phyloP scores from a whole-genome alignment of 2,888 invertebrate genomes.

The Girardia tigrina region DNA sequence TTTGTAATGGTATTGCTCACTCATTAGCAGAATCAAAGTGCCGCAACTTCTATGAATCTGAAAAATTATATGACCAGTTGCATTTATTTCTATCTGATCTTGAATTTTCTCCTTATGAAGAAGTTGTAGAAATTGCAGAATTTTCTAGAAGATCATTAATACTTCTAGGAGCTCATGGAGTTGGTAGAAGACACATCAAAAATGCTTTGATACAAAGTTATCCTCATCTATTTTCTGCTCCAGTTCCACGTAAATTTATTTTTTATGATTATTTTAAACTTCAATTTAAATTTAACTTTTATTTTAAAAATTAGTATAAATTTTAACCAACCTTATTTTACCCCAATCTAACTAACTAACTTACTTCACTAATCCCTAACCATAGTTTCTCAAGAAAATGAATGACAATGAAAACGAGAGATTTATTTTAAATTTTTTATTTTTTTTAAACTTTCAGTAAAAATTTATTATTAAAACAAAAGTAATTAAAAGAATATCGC shows the following conservation, averaged over 20 bases:
- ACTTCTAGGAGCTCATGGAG: conserved; percentile 69
- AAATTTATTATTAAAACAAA: no score
- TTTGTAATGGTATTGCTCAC: neutral
- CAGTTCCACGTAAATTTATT: conserved; percentile 81
- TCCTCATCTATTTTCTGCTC: conserved; percentile 96
- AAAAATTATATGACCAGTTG: neutral
- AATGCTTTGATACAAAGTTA: conserved; percentile 92
- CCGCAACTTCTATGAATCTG: neutral
- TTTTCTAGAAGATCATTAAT: conserved; percentile 51
- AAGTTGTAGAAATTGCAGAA: conserved; percentile 75
- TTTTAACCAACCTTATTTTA: no score
- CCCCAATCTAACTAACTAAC: no score
- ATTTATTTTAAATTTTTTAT: no score
- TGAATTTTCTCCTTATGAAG: conserved; percentile 62
- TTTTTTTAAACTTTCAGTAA: no score
- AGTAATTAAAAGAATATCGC: no score
- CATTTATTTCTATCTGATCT: neutral
- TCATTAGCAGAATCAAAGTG: neutral
- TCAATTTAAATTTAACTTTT: no score
- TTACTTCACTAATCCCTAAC: no score
- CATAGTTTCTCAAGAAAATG: no score
- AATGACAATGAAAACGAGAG: no score
- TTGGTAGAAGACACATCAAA: conserved; percentile 93
- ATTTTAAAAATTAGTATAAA: no score
- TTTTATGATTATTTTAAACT: no score